phyloP scores from a whole-genome alignment of 2,888 invertebrate species.

The Carpatolechia fugitivella region DNA sequence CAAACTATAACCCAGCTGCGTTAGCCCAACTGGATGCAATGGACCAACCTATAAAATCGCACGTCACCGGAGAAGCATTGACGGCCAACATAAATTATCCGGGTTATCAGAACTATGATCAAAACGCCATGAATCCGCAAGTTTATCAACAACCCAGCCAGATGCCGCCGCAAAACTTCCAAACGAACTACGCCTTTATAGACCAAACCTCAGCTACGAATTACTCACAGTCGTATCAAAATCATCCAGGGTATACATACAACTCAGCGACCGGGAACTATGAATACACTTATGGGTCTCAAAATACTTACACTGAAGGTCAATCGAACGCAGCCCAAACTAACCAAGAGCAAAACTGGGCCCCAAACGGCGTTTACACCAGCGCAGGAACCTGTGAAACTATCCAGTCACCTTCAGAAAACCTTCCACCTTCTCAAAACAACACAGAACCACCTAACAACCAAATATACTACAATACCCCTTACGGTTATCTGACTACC shows the following conservation, averaged over 20 bases:
- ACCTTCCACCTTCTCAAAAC: slow-evolving; percentile 36
- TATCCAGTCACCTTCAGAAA: slow-evolving; percentile 69
- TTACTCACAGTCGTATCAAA: slow-evolving; percentile 59
- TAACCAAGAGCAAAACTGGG: slow-evolving; percentile 47
- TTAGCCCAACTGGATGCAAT: slow-evolving; percentile 53
- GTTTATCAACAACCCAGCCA: neutral
- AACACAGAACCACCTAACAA: slow-evolving; percentile 35
- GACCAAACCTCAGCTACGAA: slow-evolving; percentile 38
- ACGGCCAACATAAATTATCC: slow-evolving; percentile 35
- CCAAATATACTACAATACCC: slow-evolving; percentile 66
- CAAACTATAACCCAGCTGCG: slow-evolving; percentile 30
- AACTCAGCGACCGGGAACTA: slow-evolving; percentile 77
- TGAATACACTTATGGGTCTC: slow-evolving; percentile 82
- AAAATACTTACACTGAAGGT: slow-evolving; percentile 52
- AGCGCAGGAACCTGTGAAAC: slow-evolving; percentile 69
- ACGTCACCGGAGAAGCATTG: slow-evolving; percentile 63
- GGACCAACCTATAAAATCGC: slow-evolving; percentile 69
- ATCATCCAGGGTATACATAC: slow-evolving; percentile 82
- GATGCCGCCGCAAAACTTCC: slow-evolving; percentile 6
- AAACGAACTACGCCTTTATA: slow-evolving; percentile 31
- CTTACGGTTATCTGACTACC: slow-evolving; percentile 69
- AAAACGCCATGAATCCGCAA: slow-evolving; percentile 18
- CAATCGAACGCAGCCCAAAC: slow-evolving; percentile 37
- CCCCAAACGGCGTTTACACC: slow-evolving; percentile 61
- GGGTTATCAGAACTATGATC: slow-evolving; percentile 33